Evolutionary conservation across 2,888 invertebrate species (phyloP).

Genomic region (Hedya salicella): DNA sequence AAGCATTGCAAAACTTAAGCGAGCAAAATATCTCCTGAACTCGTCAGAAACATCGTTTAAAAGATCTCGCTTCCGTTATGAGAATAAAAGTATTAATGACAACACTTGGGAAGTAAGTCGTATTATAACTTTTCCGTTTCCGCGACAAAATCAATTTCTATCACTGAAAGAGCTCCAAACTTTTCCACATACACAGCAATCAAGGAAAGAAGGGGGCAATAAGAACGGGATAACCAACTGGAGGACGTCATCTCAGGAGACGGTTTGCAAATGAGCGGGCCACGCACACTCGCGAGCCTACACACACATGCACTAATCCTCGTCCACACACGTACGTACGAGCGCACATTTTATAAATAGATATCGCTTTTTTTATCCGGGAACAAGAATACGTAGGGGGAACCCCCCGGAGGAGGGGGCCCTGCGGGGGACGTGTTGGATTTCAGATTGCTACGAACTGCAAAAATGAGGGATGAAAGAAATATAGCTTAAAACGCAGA

Average conservation of each 20-base stretch:
- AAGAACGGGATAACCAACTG: slow-evolving; percentile 83
- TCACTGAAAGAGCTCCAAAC: slow-evolving; percentile 74
- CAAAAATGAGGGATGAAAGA: slow-evolving; percentile 87
- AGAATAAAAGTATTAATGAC: slow-evolving; percentile 47
- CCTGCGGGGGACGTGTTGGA: slow-evolving; percentile 85
- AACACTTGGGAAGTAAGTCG: slow-evolving; percentile 59
- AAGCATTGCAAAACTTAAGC: slow-evolving; percentile 30
- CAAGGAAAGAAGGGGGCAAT: slow-evolving; percentile 82
- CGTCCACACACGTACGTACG: slow-evolving; percentile 76
- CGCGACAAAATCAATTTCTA: slow-evolving; percentile 77
- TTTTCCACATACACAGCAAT: slow-evolving; percentile 81
- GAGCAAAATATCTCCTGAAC: slow-evolving; percentile 6
- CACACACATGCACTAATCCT: slow-evolving; percentile 69
- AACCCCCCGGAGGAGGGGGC: slow-evolving; percentile 75
- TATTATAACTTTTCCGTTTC: slow-evolving; percentile 73
- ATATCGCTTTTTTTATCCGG: slow-evolving; percentile 85
- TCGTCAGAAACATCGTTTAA: slow-evolving; percentile 27
- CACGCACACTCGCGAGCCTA: slow-evolving; percentile 64
- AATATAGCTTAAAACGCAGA: slow-evolving; percentile 87
- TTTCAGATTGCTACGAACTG: slow-evolving; percentile 86
- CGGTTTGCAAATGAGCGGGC: slow-evolving; percentile 84
- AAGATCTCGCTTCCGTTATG: slow-evolving; percentile 35
- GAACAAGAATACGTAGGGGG: slow-evolving; percentile 81
- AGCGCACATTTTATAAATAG: slow-evolving; percentile 84
- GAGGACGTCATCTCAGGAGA: slow-evolving; percentile 84